phyloP scores from a whole-genome alignment of 2,113 vertebrate species.

The Lophotis ruficrista region DNA sequence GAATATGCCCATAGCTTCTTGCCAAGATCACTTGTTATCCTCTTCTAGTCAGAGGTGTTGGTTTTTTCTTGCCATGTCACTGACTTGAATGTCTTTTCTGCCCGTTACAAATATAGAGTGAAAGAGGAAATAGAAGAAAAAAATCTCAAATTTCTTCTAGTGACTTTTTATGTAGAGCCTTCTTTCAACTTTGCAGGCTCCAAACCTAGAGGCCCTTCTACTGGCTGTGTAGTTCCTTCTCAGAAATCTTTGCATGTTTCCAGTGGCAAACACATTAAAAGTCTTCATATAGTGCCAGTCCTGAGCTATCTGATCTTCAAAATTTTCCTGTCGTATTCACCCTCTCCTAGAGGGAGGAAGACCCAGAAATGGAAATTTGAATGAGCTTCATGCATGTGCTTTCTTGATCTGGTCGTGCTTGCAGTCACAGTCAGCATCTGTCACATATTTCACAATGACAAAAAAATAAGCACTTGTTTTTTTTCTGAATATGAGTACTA shows the following conservation, averaged over 20 bases:
- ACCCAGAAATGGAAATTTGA: not conserved
- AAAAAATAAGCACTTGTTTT: not conserved
- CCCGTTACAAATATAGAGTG: not conserved
- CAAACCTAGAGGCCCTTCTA: not conserved
- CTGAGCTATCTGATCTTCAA: not conserved
- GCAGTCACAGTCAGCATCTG: not conserved
- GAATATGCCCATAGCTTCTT: not conserved
- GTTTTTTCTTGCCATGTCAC: not conserved
- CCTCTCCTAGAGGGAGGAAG: not conserved
- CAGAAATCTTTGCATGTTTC: accelerated
- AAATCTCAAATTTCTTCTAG: not conserved
- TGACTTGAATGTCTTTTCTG: not conserved
- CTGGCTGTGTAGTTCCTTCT: not conserved
- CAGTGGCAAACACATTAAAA: not conserved
- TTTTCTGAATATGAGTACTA: not conserved
- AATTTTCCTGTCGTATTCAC: not conserved
- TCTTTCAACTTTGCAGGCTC: not conserved
- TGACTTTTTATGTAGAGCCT: not conserved
- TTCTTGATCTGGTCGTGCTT: not conserved
- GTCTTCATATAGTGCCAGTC: not conserved
- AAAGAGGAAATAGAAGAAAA: not conserved
- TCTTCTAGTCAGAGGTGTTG: not conserved
- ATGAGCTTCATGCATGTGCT: not conserved
- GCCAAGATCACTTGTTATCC: not conserved
- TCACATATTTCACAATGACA: not conserved